Evolutionary conservation across 2,888 invertebrate species (phyloP).

Genomic region (Spicauda simplicius): DNA sequence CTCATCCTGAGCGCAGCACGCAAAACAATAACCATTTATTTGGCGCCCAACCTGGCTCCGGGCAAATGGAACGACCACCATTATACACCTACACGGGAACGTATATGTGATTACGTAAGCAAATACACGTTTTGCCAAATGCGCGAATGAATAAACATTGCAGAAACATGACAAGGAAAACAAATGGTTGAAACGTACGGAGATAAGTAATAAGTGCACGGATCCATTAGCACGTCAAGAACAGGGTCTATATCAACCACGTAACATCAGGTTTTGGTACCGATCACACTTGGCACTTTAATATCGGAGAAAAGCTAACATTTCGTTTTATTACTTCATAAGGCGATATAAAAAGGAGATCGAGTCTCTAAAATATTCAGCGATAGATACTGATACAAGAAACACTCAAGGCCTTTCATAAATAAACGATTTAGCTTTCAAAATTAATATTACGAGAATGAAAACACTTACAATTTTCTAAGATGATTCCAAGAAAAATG

Average conservation of each 20-base stretch:
- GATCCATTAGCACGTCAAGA: background rate
- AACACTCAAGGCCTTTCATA: too few species aligned
- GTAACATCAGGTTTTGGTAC: background rate
- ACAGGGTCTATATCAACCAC: background rate
- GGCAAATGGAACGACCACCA: constrained; percentile 49
- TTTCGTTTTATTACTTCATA: constrained; percentile 31
- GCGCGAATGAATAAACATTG: constrained; percentile 38
- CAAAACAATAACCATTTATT: constrained; percentile 49
- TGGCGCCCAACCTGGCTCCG: constrained; percentile 55
- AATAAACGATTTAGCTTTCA: too few species aligned
- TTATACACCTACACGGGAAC: constrained; percentile 32
- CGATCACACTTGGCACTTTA: constrained; percentile 9
- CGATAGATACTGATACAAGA: background rate
- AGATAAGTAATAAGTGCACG: constrained; percentile 3
- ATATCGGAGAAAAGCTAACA: constrained; percentile 9
- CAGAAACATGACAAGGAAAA: constrained; percentile 39
- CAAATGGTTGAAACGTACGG: constrained; percentile 5
- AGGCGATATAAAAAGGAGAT: constrained; percentile 15
- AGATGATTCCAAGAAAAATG: too few species aligned
- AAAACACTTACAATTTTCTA: too few species aligned
- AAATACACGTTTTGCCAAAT: constrained; percentile 5
- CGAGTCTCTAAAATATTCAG: constrained; percentile 17
- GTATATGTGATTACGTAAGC: constrained; percentile 17
- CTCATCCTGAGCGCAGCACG: constrained; percentile 10
- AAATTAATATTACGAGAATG: too few species aligned